phyloP scores from a whole-genome alignment of 2,113 vertebrate species.

The Gobio gobio region DNA sequence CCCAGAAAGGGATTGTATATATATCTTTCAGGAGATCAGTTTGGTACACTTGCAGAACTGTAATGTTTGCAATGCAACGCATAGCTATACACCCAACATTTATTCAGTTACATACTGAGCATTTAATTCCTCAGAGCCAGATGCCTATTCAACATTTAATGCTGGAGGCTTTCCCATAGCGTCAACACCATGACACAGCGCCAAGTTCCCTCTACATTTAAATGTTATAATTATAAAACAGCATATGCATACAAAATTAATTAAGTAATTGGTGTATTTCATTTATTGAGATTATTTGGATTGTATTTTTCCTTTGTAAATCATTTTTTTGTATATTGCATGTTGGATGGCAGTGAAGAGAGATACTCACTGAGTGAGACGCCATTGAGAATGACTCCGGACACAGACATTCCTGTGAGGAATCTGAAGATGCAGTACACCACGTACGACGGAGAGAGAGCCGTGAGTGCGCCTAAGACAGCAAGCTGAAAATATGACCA shows the following conservation, averaged over 20 bases:
- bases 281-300: neutral
- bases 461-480: conserved; percentile 72
- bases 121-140: too few species aligned
- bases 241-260: neutral
- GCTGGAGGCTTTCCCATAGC: too few species aligned
- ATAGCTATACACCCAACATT: too few species aligned
- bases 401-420: conserved; percentile 85
- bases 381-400: conserved; percentile 84
- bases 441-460: conserved; percentile 77
- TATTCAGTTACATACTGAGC: too few species aligned
- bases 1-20: too few species aligned
- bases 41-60: too few species aligned
- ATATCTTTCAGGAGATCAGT: too few species aligned
- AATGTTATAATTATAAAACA: too few species aligned
- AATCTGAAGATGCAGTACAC: conserved; percentile 83
- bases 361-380: conserved; percentile 81
- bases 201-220: neutral
- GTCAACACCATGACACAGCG: too few species aligned
- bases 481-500: conserved; percentile 86
- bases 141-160: too few species aligned
- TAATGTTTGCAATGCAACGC: too few species aligned
- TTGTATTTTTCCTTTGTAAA: neutral
- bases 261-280: neutral
- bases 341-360: neutral
- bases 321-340: neutral